Base-by-base conservation (phyloP, 2,113 vertebrate species). In the Rhinolophus sinicus region DNA sequence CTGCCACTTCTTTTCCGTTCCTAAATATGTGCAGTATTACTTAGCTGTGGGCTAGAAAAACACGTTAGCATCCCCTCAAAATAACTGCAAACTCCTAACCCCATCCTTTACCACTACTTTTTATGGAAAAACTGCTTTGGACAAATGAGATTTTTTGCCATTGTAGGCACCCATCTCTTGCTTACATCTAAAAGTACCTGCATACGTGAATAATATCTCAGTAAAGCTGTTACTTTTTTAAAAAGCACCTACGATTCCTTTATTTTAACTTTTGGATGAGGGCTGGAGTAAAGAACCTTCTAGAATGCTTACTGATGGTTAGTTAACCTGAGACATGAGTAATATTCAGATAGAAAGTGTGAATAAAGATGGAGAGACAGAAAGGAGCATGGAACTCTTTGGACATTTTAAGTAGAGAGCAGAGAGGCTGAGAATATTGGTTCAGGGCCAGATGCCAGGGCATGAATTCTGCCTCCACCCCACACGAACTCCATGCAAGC, bases 401-500 rank as follows among this genome's bases (percentile, higher is more conserved):
- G 26, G 30, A 38, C 38, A 28, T 24, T 90, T 35, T 65, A 64
- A 33, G 50, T 10, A 8, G 54, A 33, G 11, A 22, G 67, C 8
- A 30, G 35, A 28, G 33, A 50, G 26, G n/a, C 1, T 40, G 44
- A 44, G 58, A n/a, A 16, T 5, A 26, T 0, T 24, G 52, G 67
- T 2, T 80, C 11, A 10, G 58, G 75, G n/a, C 13, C 38, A 54
- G 58, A 28, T 8, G 22, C 30, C 15, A 0, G 16, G 8, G 1
- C 33, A 3, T 0, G 35, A 35, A 28, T 2, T 44, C 44, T 30
- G 47, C 54, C 54, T 76, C 58, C 3, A 21, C 8, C 10, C 16
- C 30, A 26, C 0, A 1, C 13, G 2, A 26, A 30, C 70, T 9
- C 1, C 5, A 22, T 11, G 21, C 9, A 54, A 7, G 58, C 21